Evolutionary conservation across 2,797 vertebrate species (phyloP).

Genomic region (Menidia menidia): DNA sequence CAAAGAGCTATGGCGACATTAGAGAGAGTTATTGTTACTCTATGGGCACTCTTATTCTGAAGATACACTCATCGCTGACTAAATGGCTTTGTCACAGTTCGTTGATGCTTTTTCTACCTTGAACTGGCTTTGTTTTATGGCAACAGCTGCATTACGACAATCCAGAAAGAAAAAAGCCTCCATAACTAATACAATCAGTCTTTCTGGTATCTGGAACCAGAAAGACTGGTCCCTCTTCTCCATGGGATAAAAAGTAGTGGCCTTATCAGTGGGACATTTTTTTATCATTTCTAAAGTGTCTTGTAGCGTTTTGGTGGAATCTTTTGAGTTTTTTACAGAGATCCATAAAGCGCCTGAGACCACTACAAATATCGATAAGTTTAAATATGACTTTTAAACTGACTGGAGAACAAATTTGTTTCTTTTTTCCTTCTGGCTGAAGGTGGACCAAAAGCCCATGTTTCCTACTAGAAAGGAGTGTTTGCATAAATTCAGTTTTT

Average conservation of each 20-base stretch:
- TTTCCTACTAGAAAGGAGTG: too few relatives aligned
- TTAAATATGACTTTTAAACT: too few relatives aligned
- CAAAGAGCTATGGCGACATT: constrained; percentile 29
- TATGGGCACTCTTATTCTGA: constrained; percentile 13
- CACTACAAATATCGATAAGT: too few relatives aligned
- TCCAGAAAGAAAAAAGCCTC: not conserved
- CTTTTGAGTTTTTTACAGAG: not conserved
- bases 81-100: not conserved
- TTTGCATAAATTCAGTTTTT: too few relatives aligned
- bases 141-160: not conserved
- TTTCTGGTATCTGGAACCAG: not conserved
- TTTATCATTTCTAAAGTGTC: not conserved
- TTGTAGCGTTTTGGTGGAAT: not conserved
- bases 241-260: not conserved
- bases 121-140: too few relatives aligned
- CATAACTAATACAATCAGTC: not conserved
- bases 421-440: too few relatives aligned
- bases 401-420: too few relatives aligned
- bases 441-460: too few relatives aligned
- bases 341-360: not conserved
- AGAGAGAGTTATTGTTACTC: constrained; percentile 27
- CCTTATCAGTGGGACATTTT: not conserved
- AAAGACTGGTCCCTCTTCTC: not conserved
- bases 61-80: constrained; percentile 5
- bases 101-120: not conserved